Percentiles rank a stretch among this genome's conserved stretches.
Conservation (phyloP, 1,140 invertebrate species). For the Zaprionus tsacasi region DNA sequence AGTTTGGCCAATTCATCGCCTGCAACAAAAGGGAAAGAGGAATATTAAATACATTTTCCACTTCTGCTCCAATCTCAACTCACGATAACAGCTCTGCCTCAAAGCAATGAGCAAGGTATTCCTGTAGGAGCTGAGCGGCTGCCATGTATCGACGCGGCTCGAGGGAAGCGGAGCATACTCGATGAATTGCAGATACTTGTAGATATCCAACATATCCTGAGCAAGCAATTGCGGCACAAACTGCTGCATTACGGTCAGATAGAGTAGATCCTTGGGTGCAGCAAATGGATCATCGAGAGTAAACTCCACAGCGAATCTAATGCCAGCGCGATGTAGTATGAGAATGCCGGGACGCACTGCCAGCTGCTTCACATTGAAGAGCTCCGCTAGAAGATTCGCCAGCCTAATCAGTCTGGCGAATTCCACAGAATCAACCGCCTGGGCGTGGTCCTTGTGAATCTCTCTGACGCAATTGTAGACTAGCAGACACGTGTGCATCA, state of each 20-base stretch:
- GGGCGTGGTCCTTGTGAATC: background rate
- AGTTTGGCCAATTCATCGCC: conserved; percentile 8
- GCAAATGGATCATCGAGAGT: background rate
- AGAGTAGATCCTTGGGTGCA: conserved; percentile 39
- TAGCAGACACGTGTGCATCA: conserved; percentile 53
- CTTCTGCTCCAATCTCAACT: background rate
- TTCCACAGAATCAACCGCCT: conserved; percentile 9
- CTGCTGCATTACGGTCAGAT: conserved; percentile 41
- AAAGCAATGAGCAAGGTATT: conserved; percentile 12
- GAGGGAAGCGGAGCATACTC: conserved; percentile 27
- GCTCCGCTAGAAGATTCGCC: conserved; percentile 34
- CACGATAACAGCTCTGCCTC: conserved; percentile 17
- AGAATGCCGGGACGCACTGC: conserved; percentile 29
- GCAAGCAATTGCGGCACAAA: conserved; percentile 56
- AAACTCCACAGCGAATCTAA: conserved; percentile 41
- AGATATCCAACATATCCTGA: conserved; percentile 44
- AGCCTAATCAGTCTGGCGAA: conserved; percentile 39
- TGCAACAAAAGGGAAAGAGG: background rate
- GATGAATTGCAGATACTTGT: conserved; percentile 22
- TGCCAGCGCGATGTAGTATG: conserved; percentile 50
- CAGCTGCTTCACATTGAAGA: conserved; percentile 19
- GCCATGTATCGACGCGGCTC: conserved; percentile 21
- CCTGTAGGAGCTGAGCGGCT: conserved; percentile 45
- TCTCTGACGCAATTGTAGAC: conserved; percentile 16
- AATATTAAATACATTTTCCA: background rate